Conservation (phyloP, 1,140 invertebrate species). For the Leptinotarsa texana region DNA sequence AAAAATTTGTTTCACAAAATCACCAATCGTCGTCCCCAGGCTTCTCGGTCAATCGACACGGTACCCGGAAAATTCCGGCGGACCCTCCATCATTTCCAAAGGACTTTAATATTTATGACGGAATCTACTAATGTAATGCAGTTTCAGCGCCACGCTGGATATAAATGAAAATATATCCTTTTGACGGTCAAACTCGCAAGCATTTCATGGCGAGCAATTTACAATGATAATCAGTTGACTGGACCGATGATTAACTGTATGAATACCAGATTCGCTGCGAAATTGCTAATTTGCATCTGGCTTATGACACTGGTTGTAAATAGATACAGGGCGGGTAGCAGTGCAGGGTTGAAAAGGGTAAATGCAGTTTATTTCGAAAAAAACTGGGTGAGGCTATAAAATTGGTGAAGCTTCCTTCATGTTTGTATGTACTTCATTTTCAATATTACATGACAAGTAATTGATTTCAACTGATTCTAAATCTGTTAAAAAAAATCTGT, state of each 20-base stretch:
- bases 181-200: slow-evolving; percentile 18
- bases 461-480: too few species aligned
- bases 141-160: slow-evolving; percentile 11
- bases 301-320: slow-evolving; percentile 3
- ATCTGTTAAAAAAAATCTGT: too few species aligned
- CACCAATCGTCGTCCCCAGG: too few species aligned
- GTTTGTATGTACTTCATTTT: too few species aligned
- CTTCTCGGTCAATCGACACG: too few species aligned
- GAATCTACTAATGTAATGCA: slow-evolving; percentile 23
- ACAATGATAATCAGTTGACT: slow-evolving; percentile 55
- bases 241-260: slow-evolving; percentile 56
- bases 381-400: too few species aligned
- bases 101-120: slow-evolving; percentile 14
- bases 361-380: too few species aligned
- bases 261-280: slow-evolving; percentile 53
- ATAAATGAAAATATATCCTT: slow-evolving; percentile 23
- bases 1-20: too few species aligned
- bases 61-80: not conserved
- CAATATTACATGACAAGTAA: too few species aligned
- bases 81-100: slow-evolving; percentile 16
- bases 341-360: too few species aligned
- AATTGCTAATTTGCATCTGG: slow-evolving; percentile 51
- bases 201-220: slow-evolving; percentile 45
- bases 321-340: not conserved
- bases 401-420: too few species aligned